Base-by-base conservation (phyloP, 2,888 invertebrate genomes). In the Meandrusa payeni region DNA sequence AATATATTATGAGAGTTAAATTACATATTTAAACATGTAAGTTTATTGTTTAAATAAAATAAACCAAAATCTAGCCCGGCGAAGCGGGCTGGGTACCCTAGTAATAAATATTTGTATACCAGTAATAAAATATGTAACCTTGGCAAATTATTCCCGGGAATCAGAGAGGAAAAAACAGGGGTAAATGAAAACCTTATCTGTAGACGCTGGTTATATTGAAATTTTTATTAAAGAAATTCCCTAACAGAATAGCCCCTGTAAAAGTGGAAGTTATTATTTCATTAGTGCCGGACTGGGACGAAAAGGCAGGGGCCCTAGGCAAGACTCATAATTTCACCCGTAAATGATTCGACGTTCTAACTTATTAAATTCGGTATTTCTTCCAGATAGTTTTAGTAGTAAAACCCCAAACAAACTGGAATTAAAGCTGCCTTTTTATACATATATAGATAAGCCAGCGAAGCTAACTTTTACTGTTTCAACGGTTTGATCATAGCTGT, bases 241-340 rank as follows among this genome's bases (percentile, higher is more conserved):
- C 43, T 32, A 27, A 33, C 43, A 28, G 32, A 44, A 44, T 44
- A 38, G 38, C 24, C 20, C 9, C 32, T 44, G 43, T 44, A 36
- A 44, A 44, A 44, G 19, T 37, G 43, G 32, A 37, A 38, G 38
- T 44, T 44, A 44, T 44, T 44, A 44, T 44, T 44, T 44, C 43
- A 44, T 44, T 44, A 44, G 43, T 11, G 32, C 36, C 32, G 32
- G 32, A 20, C 15, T 27, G 38, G 13, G 38, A 44, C 38, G 38
- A 31, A 44, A 38, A 26, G 22, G 26, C 32, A 32, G 5, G n/a
- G 26, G 38, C 31, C 22, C 26, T 43, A 32, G 32, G 32, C 32
- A 26, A 38, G 43, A 27, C 13, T 44, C 31, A 19, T 38, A 38
- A 43, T 31, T 32, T 37, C 9, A 27, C 13, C 32, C 9, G 32